These are phyloP conservation scores for Tetramorium alpestre DNA, from an alignment of 1,140 invertebrate species.

Conservation along the genomic window DNA sequence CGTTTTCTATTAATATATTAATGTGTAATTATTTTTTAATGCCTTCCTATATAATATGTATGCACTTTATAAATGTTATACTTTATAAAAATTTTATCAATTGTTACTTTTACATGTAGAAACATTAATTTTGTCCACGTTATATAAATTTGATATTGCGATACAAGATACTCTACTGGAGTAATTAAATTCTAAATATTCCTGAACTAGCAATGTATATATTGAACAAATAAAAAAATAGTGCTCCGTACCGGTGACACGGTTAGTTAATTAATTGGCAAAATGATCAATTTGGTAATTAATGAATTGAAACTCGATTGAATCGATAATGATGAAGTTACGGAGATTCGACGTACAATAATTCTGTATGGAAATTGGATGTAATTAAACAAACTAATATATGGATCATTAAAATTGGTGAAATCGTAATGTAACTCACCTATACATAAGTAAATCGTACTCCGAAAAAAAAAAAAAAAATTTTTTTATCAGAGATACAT, in stretches of 20 bases:
- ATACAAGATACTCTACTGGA: not conserved
- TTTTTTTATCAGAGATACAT: not conserved
- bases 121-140: not conserved
- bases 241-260: not conserved
- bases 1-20: not conserved
- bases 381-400: constrained; percentile 54
- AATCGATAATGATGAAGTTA: constrained; percentile 42
- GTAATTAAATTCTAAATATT: constrained; percentile 41
- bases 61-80: not conserved
- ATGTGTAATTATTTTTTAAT: not conserved
- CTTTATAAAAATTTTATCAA: not conserved
- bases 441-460: not conserved
- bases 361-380: constrained; percentile 30
- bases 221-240: constrained; percentile 11
- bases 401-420: constrained; percentile 25
- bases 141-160: not conserved
- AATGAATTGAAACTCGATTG: constrained; percentile 55
- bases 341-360: constrained; percentile 21
- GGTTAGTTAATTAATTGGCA: constrained; percentile 51
- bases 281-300: constrained; percentile 58
- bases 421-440: constrained; percentile 14
- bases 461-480: not conserved
- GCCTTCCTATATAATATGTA: not conserved
- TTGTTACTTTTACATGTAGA: not conserved
- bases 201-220: not conserved